phyloP scores from a whole-genome alignment of 2,888 invertebrate species.

The Alcis repandata region DNA sequence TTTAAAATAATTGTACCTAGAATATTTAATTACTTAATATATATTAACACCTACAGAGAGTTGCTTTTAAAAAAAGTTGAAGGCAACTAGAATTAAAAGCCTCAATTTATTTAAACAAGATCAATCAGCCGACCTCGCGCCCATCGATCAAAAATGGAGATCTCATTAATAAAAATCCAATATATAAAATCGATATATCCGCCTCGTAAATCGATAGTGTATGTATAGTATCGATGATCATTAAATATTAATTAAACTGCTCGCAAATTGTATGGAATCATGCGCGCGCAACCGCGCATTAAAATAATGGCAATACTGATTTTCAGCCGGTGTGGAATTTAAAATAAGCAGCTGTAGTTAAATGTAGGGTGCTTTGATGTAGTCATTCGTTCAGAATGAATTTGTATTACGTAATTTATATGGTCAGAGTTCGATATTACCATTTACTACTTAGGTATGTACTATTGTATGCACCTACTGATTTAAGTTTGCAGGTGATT shows the following conservation, averaged over 20 bases:
- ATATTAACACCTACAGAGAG: background rate
- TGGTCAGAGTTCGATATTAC: constrained; percentile 1
- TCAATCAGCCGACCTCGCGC: constrained; percentile 5
- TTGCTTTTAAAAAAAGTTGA: background rate
- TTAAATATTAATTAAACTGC: constrained; percentile 23
- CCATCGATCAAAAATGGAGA: constrained; percentile 15
- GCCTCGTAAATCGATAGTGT: constrained; percentile 6
- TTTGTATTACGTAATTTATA: background rate
- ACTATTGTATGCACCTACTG: background rate
- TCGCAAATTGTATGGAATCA: constrained; percentile 24
- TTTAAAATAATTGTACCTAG: too few species aligned
- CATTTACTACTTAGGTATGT: background rate
- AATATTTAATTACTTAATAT: too few species aligned
- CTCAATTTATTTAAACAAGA: constrained; percentile 10
- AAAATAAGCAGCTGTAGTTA: constrained; percentile 13
- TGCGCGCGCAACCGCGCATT: background rate
- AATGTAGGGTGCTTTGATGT: background rate
- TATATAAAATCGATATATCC: constrained; percentile 6
- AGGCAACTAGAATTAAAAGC: constrained; percentile 1
- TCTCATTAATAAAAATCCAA: constrained; percentile 26
- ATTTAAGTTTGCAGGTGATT: too few species aligned
- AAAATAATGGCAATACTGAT: constrained; percentile 16
- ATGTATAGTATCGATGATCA: constrained; percentile 18
- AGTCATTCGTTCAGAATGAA: background rate
- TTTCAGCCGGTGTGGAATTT: constrained; percentile 14